Percentiles rank a stretch among this genome's conserved stretches.
phyloP scores from a whole-genome alignment of 2,888 invertebrate species.

The Ramazzottius varieornatus region DNA sequence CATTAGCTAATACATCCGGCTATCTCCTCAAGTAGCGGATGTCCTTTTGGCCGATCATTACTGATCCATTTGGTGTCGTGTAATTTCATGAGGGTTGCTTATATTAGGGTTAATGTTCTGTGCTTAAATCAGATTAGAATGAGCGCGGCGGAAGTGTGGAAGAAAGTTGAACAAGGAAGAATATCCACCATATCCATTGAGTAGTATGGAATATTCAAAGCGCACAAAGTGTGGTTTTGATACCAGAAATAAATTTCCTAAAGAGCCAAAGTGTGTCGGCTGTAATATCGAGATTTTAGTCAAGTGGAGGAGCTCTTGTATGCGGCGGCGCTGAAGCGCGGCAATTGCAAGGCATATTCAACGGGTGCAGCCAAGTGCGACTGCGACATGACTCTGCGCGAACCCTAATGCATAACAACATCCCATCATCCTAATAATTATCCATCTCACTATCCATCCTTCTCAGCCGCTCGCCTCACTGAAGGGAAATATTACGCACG shows the following conservation, averaged over 20 bases:
- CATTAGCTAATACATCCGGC: neutral
- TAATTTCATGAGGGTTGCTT: neutral
- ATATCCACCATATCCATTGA: too few relatives aligned
- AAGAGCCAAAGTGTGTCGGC: too few relatives aligned
- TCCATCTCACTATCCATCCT: neutral
- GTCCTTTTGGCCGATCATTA: constrained; percentile 2
- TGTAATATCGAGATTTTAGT: too few relatives aligned
- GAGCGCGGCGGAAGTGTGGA: too few relatives aligned
- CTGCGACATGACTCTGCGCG: neutral
- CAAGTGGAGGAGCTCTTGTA: too few relatives aligned
- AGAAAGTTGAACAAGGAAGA: too few relatives aligned
- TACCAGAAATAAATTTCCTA: too few relatives aligned
- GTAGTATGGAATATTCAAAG: too few relatives aligned
- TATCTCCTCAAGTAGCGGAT: neutral
- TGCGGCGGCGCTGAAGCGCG: neutral
- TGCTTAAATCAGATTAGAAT: neutral
- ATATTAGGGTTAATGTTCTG: constrained; percentile 4
- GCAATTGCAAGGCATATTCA: neutral
- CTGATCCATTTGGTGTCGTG: neutral
- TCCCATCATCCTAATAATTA: neutral
- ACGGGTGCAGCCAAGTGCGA: neutral
- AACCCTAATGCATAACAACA: constrained; percentile 2
- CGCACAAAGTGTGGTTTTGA: too few relatives aligned
- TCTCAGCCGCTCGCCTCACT: neutral
- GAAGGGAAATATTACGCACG: neutral